A percentile compares a stretch with the other conserved stretches of the same genome.
Evolutionary conservation across 2,797 vertebrate genomes (phyloP).

Genomic region (Pantherophis alleghaniensis): DNA sequence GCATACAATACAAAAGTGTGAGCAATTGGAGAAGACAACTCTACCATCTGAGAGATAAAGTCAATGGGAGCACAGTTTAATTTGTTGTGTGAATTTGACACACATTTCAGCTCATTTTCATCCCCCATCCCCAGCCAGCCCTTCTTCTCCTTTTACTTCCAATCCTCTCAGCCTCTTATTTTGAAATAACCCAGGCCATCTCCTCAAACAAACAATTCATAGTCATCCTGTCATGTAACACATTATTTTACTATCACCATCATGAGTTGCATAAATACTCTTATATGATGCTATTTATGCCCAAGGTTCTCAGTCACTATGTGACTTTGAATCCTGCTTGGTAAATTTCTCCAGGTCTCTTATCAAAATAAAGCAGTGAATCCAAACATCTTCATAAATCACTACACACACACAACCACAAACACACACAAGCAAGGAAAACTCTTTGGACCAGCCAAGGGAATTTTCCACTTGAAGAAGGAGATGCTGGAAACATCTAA

Average conservation of each 20-base stretch:
- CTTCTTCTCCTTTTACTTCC: background rate
- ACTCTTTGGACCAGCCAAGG: background rate
- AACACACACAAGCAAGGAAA: background rate
- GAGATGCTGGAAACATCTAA: background rate
- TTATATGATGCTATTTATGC: background rate
- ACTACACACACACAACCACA: background rate
- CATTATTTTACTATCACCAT: background rate
- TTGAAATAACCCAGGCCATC: background rate
- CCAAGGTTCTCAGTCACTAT: background rate
- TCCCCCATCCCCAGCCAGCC: background rate
- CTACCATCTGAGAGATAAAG: background rate
- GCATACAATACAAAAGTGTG: background rate
- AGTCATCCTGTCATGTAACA: background rate
- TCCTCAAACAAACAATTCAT: background rate
- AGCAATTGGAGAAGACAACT: background rate
- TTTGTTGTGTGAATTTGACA: background rate
- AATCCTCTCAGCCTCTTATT: background rate
- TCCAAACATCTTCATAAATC: slow-evolving; percentile 19
- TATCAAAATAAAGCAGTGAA: slow-evolving; percentile 14
- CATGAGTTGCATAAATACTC: background rate
- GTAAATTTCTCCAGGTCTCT: slow-evolving; percentile 7
- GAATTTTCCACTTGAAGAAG: background rate
- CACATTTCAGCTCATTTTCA: background rate
- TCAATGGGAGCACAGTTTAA: background rate
- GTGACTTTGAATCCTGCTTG: background rate